Conservation (phyloP, 2,113 vertebrate species). For the Neofelis nebulosa region DNA sequence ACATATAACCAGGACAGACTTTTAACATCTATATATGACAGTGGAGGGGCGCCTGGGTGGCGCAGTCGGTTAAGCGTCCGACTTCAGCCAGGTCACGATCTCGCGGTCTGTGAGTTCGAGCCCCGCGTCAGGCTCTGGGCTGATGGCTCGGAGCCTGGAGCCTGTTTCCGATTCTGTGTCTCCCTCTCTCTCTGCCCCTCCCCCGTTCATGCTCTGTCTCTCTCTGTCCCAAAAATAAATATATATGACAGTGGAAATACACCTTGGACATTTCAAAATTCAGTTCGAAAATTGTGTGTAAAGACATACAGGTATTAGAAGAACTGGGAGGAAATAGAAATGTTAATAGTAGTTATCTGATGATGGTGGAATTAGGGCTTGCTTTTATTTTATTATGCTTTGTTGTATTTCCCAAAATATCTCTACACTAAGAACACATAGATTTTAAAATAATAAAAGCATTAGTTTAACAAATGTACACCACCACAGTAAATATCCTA, state of each 20-base stretch:
- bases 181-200: too few relatives aligned
- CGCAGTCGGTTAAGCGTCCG: too few relatives aligned
- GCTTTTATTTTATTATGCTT: background rate
- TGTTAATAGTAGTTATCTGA: background rate
- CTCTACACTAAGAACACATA: background rate
- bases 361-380: background rate
- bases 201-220: too few relatives aligned
- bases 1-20: background rate
- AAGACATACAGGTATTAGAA: background rate
- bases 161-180: too few relatives aligned
- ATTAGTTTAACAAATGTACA: background rate
- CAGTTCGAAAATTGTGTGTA: background rate
- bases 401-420: background rate
- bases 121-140: too few relatives aligned
- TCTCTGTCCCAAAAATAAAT: too few relatives aligned
- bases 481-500: background rate
- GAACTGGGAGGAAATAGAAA: background rate
- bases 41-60: too few relatives aligned
- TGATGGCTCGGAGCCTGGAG: too few relatives aligned
- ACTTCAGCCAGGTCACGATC: too few relatives aligned
- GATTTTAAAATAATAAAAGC: constrained; percentile 37
- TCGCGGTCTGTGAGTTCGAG: too few relatives aligned
- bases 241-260: background rate
- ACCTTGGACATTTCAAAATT: background rate
- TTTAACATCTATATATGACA: background rate